Conservation (phyloP, 1,140 invertebrate genomes). For the Zelostemma sp. region DNA sequence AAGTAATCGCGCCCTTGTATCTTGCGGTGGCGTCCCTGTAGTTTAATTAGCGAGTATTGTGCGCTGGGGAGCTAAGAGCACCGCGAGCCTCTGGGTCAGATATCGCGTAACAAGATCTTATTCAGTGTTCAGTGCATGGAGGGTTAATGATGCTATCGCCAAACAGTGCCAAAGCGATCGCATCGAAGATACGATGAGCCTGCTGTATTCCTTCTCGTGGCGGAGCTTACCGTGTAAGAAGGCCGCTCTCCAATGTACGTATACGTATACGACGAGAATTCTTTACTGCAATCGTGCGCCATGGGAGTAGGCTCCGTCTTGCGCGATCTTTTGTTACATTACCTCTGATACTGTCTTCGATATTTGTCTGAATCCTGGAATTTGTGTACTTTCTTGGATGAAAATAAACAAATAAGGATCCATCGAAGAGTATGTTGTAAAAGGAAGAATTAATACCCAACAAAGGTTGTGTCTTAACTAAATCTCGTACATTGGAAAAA, state of each 20-base stretch:
- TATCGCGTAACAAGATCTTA: constrained; percentile 70
- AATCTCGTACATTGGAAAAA: no score
- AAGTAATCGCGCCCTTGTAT: constrained; percentile 68
- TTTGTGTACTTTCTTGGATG: constrained; percentile 16
- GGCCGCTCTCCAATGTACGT: constrained; percentile 23
- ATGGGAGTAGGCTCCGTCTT: constrained; percentile 16
- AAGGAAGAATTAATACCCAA: not conserved
- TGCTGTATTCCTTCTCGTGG: constrained; percentile 46
- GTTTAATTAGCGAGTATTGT: constrained; percentile 70
- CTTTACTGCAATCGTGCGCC: constrained; percentile 41
- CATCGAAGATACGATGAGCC: constrained; percentile 65
- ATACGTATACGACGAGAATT: constrained; percentile 55
- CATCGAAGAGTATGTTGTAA: not conserved
- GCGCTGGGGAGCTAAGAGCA: constrained; percentile 47
- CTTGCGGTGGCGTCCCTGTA: constrained; percentile 60
- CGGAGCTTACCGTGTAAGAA: constrained; percentile 45
- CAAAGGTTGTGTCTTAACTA: not conserved
- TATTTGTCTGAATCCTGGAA: constrained; percentile 29
- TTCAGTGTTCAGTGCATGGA: constrained; percentile 63
- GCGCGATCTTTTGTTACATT: constrained; percentile 30
- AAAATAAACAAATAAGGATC: constrained; percentile 6
- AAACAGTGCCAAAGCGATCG: constrained; percentile 69
- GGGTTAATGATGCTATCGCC: constrained; percentile 70
- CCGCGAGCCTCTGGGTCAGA: constrained; percentile 43
- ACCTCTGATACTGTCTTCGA: constrained; percentile 13